Evolutionary conservation across 2,888 invertebrate genomes (phyloP).

Genomic region (Koerneria pararmatus): DNA sequence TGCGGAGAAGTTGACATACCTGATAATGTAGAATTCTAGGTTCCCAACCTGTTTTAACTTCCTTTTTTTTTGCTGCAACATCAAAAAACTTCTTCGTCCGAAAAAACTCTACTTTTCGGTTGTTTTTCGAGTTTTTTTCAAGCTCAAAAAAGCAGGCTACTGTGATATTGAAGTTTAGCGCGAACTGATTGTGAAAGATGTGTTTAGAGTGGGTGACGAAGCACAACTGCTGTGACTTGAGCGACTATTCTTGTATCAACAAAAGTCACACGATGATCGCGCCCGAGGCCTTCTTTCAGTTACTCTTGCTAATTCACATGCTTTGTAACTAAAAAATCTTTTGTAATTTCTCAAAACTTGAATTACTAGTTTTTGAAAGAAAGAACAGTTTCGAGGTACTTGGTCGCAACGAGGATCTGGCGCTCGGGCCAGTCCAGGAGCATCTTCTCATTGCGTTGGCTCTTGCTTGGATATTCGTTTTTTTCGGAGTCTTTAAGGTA

Average conservation of each 20-base stretch:
- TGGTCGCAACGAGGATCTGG: constrained; percentile 65
- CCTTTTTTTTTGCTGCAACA: too few species aligned
- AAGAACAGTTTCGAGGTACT: constrained; percentile 52
- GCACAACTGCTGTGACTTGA: constrained; percentile 49
- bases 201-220: constrained; percentile 44
- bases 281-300: constrained; percentile 57
- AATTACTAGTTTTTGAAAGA: too few species aligned
- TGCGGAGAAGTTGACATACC: too few species aligned
- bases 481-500: constrained; percentile 93
- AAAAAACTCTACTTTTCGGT: too few species aligned
- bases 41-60: too few species aligned
- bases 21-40: too few species aligned
- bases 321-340: constrained; percentile 11
- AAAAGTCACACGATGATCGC: constrained; percentile 43
- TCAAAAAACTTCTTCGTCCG: too few species aligned
- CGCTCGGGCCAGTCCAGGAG: constrained; percentile 67
- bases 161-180: too few species aligned
- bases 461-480: constrained; percentile 87
- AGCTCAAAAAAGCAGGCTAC: too few species aligned
- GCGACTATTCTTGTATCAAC: constrained; percentile 38
- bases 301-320: constrained; percentile 21
- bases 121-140: too few species aligned
- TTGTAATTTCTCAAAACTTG: too few species aligned
- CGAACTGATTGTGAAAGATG: neutral
- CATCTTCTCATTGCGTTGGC: constrained; percentile 83